phyloP scores from a whole-genome alignment of 1,140 invertebrate species.

The Asobara japonica region DNA sequence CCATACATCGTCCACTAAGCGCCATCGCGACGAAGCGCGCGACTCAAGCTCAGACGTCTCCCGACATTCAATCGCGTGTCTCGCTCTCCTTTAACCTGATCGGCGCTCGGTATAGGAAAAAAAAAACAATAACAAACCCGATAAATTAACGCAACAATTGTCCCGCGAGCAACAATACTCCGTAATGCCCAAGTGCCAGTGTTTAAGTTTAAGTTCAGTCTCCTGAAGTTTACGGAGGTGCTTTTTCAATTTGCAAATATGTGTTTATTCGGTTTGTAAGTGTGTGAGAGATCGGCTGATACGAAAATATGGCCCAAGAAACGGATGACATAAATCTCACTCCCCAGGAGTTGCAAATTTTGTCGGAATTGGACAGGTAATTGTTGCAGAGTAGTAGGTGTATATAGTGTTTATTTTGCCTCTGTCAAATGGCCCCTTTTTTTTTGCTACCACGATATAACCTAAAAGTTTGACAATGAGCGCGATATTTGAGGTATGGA shows the following conservation, averaged over 20 bases:
- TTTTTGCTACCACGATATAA: slow-evolving; percentile 39
- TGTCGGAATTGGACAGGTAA: slow-evolving; percentile 87
- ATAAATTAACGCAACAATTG: background rate
- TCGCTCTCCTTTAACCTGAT: slow-evolving; percentile 50
- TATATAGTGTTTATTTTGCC: slow-evolving; percentile 20
- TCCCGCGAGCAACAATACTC: slow-evolving; percentile 21
- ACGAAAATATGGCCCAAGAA: slow-evolving; percentile 65
- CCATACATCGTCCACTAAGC: background rate
- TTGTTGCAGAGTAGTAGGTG: background rate
- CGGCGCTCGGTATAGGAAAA: slow-evolving; percentile 37
- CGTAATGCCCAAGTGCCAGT: background rate
- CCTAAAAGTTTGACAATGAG: slow-evolving; percentile 49
- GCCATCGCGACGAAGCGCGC: slow-evolving; percentile 7
- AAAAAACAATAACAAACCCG: slow-evolving; percentile 18
- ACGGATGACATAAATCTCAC: slow-evolving; percentile 71
- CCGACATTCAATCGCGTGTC: slow-evolving; percentile 45
- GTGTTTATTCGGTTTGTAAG: slow-evolving; percentile 25
- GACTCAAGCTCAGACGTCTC: too few species aligned
- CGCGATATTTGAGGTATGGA: slow-evolving; percentile 34
- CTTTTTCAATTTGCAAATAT: slow-evolving; percentile 31
- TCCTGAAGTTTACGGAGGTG: background rate
- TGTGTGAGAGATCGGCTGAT: slow-evolving; percentile 2
- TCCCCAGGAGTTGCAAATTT: slow-evolving; percentile 80
- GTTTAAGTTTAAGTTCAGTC: background rate
- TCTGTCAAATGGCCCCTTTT: too few species aligned